Evolutionary conservation across 2,797 vertebrate species (phyloP).

Genomic region (Acipenser transmontanus): DNA sequence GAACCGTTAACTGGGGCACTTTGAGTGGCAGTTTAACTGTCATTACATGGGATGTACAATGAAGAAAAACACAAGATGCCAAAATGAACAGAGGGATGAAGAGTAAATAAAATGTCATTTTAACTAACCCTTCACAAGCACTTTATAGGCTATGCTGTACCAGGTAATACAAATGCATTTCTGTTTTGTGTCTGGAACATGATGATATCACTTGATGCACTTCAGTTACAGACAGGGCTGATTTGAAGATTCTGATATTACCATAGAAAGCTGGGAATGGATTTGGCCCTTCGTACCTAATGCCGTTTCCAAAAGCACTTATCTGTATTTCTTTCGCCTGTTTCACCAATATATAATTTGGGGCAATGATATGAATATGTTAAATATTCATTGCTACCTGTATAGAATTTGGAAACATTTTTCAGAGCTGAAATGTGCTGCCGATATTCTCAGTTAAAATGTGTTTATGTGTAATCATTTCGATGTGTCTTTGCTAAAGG

Average conservation of each 20-base stretch:
- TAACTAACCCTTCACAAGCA: background rate
- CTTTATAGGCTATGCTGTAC: background rate
- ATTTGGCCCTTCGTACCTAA: slow-evolving; percentile 62
- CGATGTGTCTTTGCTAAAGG: too few relatives aligned
- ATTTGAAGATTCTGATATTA: slow-evolving; percentile 74
- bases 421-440: too few relatives aligned
- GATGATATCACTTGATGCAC: slow-evolving; percentile 62
- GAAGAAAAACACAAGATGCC: background rate
- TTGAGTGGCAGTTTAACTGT: background rate
- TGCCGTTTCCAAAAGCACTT: slow-evolving; percentile 76
- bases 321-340: slow-evolving; percentile 63
- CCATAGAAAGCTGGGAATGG: slow-evolving; percentile 60
- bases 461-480: too few relatives aligned
- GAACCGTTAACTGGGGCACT: background rate
- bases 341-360: slow-evolving; percentile 63
- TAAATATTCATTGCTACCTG: slow-evolving; percentile 41
- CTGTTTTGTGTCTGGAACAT: slow-evolving; percentile 33
- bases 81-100: background rate
- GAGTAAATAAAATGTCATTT: background rate
- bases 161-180: background rate
- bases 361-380: slow-evolving; percentile 71
- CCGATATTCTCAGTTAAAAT: too few relatives aligned
- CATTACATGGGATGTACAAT: background rate
- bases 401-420: background rate
- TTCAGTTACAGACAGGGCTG: slow-evolving; percentile 60